Percentiles rank a stretch among this genome's conserved stretches.
Conservation (phyloP, 2,113 vertebrate species). For the Phrynosoma platyrhinos region DNA sequence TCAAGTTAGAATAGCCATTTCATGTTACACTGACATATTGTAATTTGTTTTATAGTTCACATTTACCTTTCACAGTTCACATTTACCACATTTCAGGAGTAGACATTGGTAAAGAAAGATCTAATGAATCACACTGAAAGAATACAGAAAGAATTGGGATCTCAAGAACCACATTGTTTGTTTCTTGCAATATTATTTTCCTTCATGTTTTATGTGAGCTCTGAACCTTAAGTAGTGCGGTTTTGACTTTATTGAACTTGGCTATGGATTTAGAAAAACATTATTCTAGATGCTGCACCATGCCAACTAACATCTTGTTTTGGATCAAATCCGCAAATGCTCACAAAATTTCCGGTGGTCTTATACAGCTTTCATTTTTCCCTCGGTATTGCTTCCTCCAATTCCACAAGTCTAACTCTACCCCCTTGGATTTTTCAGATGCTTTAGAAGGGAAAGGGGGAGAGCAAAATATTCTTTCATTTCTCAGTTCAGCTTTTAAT, state of each 20-base stretch:
- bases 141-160: neutral
- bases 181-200: conserved; percentile 30
- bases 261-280: conserved; percentile 4
- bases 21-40: neutral
- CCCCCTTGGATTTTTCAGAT: neutral
- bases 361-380: conserved; percentile 8
- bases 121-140: conserved; percentile 19
- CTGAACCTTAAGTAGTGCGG: conserved; percentile 15
- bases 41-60: neutral
- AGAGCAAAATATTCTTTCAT: neutral
- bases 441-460: neutral
- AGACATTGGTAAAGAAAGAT: conserved; percentile 13
- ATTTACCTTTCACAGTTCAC: too few relatives aligned
- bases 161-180: neutral
- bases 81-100: neutral
- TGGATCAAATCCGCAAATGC: conserved; percentile 34
- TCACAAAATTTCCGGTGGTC: conserved; percentile 42
- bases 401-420: neutral
- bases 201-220: neutral
- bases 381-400: neutral
- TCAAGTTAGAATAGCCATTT: neutral
- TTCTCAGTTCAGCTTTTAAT: neutral
- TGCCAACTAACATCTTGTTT: conserved; percentile 31
- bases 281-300: conserved; percentile 15
- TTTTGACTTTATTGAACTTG: conserved; percentile 41